phyloP scores from a whole-genome alignment of 2,797 vertebrate species.

The Centroberyx gerrardi region DNA sequence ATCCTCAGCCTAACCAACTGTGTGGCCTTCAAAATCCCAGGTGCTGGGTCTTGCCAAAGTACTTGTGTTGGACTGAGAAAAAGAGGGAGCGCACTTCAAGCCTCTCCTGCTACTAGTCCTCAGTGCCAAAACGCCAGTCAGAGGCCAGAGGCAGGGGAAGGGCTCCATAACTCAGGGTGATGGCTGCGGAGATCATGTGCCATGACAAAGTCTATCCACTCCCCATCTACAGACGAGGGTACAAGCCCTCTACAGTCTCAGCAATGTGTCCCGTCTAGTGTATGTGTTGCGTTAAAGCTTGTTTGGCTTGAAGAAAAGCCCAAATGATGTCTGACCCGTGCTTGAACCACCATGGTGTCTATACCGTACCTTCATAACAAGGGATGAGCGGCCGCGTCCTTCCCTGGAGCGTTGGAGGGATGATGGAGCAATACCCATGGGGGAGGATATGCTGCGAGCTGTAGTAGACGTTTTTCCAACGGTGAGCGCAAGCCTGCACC shows the following conservation, averaged over 20 bases:
- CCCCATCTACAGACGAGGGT: conserved; percentile 23
- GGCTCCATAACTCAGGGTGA: conserved; percentile 42
- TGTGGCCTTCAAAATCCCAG: conserved; percentile 30
- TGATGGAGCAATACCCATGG: conserved; percentile 96
- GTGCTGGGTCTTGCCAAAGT: conserved; percentile 17
- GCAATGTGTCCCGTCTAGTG: neutral
- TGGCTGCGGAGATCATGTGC: conserved; percentile 44
- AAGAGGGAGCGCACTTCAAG: conserved; percentile 53
- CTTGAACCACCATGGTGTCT: neutral
- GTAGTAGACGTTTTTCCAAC: conserved; percentile 99
- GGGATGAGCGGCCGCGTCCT: conserved; percentile 90
- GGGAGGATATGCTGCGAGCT: conserved; percentile 94
- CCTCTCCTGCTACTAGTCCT: conserved; percentile 46
- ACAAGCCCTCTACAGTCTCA: neutral
- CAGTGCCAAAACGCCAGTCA: conserved; percentile 58
- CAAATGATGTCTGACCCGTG: neutral
- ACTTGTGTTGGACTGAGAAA: conserved; percentile 37
- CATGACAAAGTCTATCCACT: conserved; percentile 54
- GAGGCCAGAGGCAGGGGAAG: conserved; percentile 47
- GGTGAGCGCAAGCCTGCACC: conserved; percentile 96
- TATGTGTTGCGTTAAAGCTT: neutral
- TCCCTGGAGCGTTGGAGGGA: conserved; percentile 92
- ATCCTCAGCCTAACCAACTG: conserved; percentile 16
- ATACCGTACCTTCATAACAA: conserved; percentile 95
- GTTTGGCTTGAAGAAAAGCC: neutral